A percentile compares a stretch with the other conserved stretches of the same genome.
Conservation (phyloP, 2,888 invertebrate species). For the Drymonia ruficornis region DNA sequence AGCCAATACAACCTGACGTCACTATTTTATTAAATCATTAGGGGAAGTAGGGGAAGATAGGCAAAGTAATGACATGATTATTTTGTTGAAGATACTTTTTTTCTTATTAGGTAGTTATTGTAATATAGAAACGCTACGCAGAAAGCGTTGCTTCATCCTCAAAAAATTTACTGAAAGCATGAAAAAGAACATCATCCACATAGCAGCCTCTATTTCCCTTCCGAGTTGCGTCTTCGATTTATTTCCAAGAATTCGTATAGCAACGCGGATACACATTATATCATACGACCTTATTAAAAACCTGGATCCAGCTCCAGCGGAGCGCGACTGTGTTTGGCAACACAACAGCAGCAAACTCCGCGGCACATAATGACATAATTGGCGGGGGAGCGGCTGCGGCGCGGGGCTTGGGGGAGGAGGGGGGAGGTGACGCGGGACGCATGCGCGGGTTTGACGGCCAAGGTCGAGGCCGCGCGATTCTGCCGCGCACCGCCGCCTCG, state of each 20-base stretch:
- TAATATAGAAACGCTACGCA: too few relatives aligned
- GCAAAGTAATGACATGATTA: background rate
- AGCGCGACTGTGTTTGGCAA: constrained; percentile 77
- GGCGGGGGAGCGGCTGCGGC: constrained; percentile 54
- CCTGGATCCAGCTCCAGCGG: constrained; percentile 60
- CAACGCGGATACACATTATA: constrained; percentile 4
- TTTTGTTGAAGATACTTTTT: background rate
- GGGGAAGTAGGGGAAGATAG: background rate
- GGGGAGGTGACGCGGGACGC: constrained; percentile 71
- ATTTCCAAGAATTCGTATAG: background rate
- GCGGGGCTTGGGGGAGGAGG: constrained; percentile 39
- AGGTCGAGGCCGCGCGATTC: constrained; percentile 83
- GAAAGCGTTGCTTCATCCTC: too few relatives aligned
- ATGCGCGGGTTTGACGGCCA: constrained; percentile 84
- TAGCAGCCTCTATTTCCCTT: background rate
- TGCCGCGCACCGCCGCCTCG: constrained; percentile 80
- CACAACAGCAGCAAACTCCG: constrained; percentile 62
- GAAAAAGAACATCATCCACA: too few relatives aligned
- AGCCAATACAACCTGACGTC: background rate
- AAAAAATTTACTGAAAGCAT: too few relatives aligned
- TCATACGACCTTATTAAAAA: constrained; percentile 44
- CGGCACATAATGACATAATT: constrained; percentile 83
- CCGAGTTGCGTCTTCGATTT: background rate
- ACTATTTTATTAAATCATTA: background rate
- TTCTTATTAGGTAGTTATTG: background rate